Evolutionary conservation across 2,113 vertebrate species (phyloP).

Genomic region (Atlantisia rogersi): DNA sequence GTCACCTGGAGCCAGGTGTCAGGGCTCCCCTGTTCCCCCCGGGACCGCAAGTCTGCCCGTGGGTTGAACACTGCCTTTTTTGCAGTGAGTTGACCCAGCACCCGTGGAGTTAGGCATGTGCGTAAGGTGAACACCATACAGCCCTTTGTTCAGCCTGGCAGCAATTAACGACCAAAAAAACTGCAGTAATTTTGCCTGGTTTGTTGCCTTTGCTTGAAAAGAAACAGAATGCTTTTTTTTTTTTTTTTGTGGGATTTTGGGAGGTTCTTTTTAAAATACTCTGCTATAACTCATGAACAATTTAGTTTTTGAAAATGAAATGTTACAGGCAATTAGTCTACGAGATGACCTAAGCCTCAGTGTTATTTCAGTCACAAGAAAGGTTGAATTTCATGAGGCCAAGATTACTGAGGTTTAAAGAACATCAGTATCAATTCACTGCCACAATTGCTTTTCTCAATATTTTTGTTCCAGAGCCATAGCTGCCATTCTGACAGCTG

Average conservation of each 20-base stretch:
- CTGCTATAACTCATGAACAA: conserved; percentile 33
- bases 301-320: conserved; percentile 46
- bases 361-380: conserved; percentile 53
- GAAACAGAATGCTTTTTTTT: conserved; percentile 4
- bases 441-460: background rate
- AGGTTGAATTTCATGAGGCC: conserved; percentile 26
- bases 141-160: background rate
- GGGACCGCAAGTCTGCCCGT: accelerated
- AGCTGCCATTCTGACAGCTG: background rate
- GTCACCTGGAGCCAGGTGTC: background rate
- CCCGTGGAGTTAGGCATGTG: accelerated
- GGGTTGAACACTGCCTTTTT: background rate
- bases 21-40: background rate
- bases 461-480: conserved; percentile 24
- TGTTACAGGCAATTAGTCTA: background rate
- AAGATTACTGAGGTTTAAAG: conserved; percentile 44
- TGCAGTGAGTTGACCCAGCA: background rate
- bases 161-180: background rate
- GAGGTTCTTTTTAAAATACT: background rate
- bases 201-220: conserved; percentile 16
- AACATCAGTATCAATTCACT: conserved; percentile 17
- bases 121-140: background rate
- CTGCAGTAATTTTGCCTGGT: background rate
- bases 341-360: background rate
- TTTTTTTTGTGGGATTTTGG: background rate